These are phyloP conservation scores for Uropsilus gracilis DNA, from an alignment of 2,113 vertebrate genomes.

Conservation along the genomic window DNA sequence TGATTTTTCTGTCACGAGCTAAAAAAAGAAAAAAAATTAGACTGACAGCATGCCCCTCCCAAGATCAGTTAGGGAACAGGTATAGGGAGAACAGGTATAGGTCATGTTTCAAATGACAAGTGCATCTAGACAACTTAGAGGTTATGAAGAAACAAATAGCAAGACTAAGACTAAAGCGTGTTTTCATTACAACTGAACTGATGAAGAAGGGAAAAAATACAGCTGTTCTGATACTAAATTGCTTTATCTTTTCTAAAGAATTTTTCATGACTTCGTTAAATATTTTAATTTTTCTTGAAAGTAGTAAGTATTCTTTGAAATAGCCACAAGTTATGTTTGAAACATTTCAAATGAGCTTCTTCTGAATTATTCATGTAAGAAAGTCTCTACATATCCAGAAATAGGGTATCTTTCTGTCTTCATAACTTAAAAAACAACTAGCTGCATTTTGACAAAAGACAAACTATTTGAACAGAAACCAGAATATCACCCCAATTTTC, in stretches of 20 bases:
- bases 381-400: constrained; percentile 68
- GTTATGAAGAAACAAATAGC: neutral
- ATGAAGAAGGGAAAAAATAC: neutral
- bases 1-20: neutral
- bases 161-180: neutral
- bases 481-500: constrained; percentile 36
- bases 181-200: neutral
- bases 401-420: constrained; percentile 55
- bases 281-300: constrained; percentile 60
- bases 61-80: neutral
- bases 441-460: constrained; percentile 57
- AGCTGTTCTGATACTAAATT: neutral
- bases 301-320: constrained; percentile 60
- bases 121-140: neutral
- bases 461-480: constrained; percentile 30
- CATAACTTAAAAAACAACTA: constrained; percentile 59
- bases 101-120: constrained; percentile 6
- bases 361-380: constrained; percentile 76
- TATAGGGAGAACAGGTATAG: neutral
- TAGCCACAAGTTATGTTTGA: constrained; percentile 52
- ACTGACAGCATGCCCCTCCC: neutral
- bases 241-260: constrained; percentile 25
- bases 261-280: constrained; percentile 59
- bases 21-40: neutral
- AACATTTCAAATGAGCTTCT: constrained; percentile 62